Conservation (phyloP, 2,113 vertebrate species). For the Felis chaus region DNA sequence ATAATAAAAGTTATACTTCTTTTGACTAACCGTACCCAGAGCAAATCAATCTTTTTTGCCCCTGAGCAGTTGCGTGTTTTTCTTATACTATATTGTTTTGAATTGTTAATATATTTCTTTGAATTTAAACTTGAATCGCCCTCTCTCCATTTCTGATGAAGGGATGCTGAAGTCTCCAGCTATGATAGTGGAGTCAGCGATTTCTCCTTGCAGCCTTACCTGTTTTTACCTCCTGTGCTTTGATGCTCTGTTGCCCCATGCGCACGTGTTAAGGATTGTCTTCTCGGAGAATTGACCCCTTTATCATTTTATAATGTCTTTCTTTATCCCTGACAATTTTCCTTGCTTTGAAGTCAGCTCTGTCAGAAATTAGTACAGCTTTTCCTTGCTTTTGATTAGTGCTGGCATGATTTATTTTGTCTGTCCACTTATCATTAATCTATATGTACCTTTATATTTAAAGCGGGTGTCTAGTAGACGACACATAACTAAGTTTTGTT, state of each 20-base stretch:
- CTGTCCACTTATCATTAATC: background rate
- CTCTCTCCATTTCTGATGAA: background rate
- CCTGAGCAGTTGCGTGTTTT: background rate
- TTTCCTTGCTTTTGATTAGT: background rate
- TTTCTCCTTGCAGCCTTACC: background rate
- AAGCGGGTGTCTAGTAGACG: background rate
- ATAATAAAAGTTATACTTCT: background rate
- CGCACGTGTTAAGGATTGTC: background rate
- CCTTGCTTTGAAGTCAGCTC: background rate
- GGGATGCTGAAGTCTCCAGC: background rate
- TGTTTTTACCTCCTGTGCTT: background rate
- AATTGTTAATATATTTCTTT: conserved; percentile 13
- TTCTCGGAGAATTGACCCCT: background rate
- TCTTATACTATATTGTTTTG: background rate
- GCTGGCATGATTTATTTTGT: background rate
- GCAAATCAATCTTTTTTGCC: background rate
- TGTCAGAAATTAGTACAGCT: background rate
- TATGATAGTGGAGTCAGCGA: background rate
- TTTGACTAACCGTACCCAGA: background rate
- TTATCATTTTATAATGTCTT: background rate
- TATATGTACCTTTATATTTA: background rate
- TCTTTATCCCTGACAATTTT: background rate
- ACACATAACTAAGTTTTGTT: background rate
- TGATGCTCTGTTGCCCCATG: background rate
- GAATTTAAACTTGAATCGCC: background rate